Conservation (phyloP, 2,113 vertebrate genomes). For the Eonycteris spelaea region DNA sequence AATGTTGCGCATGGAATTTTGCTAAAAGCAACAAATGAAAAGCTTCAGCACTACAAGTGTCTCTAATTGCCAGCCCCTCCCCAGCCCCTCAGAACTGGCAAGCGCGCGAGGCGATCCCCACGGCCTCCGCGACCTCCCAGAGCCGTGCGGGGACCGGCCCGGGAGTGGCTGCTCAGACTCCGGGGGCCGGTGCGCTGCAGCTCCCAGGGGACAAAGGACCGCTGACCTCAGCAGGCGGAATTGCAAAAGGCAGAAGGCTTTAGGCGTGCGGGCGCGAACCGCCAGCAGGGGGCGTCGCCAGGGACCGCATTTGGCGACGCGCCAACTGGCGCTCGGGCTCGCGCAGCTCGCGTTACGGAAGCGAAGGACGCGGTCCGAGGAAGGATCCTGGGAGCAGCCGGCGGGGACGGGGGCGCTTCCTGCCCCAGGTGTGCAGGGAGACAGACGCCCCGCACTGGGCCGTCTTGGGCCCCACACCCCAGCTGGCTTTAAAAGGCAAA, state of each 20-base stretch:
- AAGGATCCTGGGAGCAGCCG: not conserved
- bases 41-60: not conserved
- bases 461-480: not conserved
- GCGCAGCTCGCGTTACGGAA: not conserved
- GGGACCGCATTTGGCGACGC: not conserved
- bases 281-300: not conserved
- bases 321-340: fast-evolving
- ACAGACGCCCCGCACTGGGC: not conserved
- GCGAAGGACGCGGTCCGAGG: not conserved
- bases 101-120: not conserved
- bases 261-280: fast-evolving
- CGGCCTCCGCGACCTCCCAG: fast-evolving
- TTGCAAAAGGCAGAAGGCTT: too few species aligned
- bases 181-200: not conserved
- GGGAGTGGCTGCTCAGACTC: not conserved
- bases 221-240: fast-evolving
- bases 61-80: not conserved
- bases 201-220: fast-evolving
- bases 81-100: not conserved
- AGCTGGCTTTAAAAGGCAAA: not conserved
- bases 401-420: not conserved
- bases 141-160: not conserved
- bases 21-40: not conserved
- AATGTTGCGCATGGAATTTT: not conserved
- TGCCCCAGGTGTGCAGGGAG: not conserved